A percentile compares a stretch with the other conserved stretches of the same genome.
Evolutionary conservation across 2,888 invertebrate species (phyloP).

Genomic region (Stenoptilia bipunctidactyla): DNA sequence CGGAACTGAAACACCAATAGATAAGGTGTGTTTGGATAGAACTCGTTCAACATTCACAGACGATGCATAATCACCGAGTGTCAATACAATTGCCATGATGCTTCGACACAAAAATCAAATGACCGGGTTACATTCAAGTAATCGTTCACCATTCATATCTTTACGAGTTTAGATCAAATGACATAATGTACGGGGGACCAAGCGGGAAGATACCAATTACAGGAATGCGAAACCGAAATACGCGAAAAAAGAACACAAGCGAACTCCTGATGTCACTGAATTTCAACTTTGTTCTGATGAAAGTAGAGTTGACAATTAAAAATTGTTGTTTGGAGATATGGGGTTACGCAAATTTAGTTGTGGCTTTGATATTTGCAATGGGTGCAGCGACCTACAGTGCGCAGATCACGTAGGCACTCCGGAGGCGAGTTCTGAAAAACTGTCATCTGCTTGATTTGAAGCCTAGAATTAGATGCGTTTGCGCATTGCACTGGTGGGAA

Average conservation of each 20-base stretch:
- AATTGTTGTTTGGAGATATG: background rate
- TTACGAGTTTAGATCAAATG: constrained; percentile 23
- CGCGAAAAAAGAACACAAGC: constrained; percentile 12
- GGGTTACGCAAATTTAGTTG: background rate
- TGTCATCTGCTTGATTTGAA: too few species aligned
- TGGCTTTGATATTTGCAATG: constrained; percentile 35
- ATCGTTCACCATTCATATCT: too few species aligned
- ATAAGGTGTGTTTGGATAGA: too few species aligned
- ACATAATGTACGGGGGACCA: constrained; percentile 30
- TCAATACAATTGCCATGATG: too few species aligned
- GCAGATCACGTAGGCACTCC: constrained; percentile 26
- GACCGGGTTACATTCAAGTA: too few species aligned
- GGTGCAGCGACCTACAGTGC: constrained; percentile 39
- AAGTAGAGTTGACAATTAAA: background rate
- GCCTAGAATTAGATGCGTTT: too few species aligned
- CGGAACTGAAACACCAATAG: too few species aligned
- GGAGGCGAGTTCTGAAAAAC: background rate
- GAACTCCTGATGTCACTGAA: constrained; percentile 2
- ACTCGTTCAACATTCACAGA: too few species aligned
- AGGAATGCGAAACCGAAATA: constrained; percentile 24
- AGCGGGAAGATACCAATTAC: constrained; percentile 48
- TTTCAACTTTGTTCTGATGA: background rate
- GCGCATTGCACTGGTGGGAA: too few species aligned
- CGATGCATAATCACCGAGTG: too few species aligned
- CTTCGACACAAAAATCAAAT: too few species aligned